Conservation (phyloP, 2,797 vertebrate species). For the Sebastes hopkinsi region DNA sequence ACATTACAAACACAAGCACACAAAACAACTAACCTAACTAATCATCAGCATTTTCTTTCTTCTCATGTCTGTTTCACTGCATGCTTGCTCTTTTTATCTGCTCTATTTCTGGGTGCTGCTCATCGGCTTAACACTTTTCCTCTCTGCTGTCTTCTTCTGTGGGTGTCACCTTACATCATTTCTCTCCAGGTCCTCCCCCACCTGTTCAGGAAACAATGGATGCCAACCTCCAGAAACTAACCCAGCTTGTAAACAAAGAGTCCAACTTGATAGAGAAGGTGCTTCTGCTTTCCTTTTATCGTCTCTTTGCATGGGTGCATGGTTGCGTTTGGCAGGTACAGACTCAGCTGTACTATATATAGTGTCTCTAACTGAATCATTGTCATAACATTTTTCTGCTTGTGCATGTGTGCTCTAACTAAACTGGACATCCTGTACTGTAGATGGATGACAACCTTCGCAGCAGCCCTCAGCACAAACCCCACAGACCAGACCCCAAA, state of each 20-base stretch:
- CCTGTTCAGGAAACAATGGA: constrained; percentile 91
- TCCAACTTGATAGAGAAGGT: constrained; percentile 99
- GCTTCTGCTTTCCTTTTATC: constrained; percentile 75
- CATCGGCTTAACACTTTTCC: neutral
- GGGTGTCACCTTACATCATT: constrained; percentile 11
- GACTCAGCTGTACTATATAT: neutral
- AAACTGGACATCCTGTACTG: constrained; percentile 65
- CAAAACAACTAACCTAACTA: constrained; percentile 34
- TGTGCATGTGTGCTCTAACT: neutral
- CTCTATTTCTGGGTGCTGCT: constrained; percentile 21
- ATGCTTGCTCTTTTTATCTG: neutral
- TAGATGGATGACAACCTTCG: constrained; percentile 99
- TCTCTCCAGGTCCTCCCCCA: constrained; percentile 83
- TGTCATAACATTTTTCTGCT: neutral
- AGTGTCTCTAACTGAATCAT: neutral
- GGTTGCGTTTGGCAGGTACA: constrained; percentile 39
- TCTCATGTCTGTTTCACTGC: neutral
- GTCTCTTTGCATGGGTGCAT: constrained; percentile 60
- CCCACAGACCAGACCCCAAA: constrained; percentile 87
- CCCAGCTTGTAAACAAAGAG: constrained; percentile 99
- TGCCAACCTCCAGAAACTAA: constrained; percentile 98
- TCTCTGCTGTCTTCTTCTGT: constrained; percentile 24
- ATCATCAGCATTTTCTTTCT: neutral
- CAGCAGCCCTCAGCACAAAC: constrained; percentile 94
- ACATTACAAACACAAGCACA: neutral